These are phyloP conservation scores for Hofmannophila pseudospretella DNA, from an alignment of 2,888 invertebrate species.

Conservation along the genomic window DNA sequence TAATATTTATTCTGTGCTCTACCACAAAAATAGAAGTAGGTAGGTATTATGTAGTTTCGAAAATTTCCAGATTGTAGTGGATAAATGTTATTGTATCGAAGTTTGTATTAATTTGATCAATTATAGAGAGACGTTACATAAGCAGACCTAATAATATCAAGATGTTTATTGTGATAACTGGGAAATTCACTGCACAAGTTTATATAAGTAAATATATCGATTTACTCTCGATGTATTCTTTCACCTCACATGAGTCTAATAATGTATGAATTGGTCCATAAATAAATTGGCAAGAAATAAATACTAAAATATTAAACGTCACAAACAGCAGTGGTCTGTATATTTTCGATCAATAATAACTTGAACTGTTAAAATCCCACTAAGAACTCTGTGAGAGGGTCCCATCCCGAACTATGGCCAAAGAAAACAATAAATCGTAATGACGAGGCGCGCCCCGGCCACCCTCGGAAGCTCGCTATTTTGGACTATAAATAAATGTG, in stretches of 20 bases:
- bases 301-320: too few relatives aligned
- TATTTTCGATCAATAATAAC: slow-evolving; percentile 38
- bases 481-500: slow-evolving; percentile 76
- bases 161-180: too few relatives aligned
- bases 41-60: slow-evolving; percentile 12
- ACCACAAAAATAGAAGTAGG: slow-evolving; percentile 35
- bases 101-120: too few relatives aligned
- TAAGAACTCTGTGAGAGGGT: slow-evolving; percentile 44
- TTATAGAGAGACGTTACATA: too few relatives aligned
- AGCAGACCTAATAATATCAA: too few relatives aligned
- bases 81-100: too few relatives aligned
- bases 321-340: background rate
- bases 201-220: too few relatives aligned
- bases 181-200: too few relatives aligned
- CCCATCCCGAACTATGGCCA: slow-evolving; percentile 60
- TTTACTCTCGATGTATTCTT: too few relatives aligned
- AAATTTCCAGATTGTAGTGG: background rate
- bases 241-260: too few relatives aligned
- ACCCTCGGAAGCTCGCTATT: slow-evolving; percentile 74
- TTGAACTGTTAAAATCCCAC: slow-evolving; percentile 52
- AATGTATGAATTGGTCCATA: too few relatives aligned
- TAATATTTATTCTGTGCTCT: slow-evolving; percentile 31
- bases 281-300: too few relatives aligned
- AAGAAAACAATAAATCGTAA: slow-evolving; percentile 76
- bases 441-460: slow-evolving; percentile 68